phyloP scores from a whole-genome alignment of 2,113 vertebrate species.

The Oophaga pumilio region DNA sequence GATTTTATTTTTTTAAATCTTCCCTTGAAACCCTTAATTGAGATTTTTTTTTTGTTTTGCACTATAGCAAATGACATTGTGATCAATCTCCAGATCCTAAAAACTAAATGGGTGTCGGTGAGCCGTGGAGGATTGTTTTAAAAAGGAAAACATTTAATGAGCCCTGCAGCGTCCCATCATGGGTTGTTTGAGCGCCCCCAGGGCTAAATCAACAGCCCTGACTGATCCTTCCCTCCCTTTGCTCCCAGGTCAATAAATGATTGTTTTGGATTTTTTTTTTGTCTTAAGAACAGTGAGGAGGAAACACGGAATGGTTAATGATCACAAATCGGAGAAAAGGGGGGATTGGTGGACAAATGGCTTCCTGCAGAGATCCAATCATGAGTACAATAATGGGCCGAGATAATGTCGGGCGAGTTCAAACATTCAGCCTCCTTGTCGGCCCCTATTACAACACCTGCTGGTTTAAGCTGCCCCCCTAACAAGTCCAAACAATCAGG shows the following conservation, averaged over 20 bases:
- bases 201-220: constrained; percentile 68
- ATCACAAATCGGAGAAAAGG: constrained; percentile 64
- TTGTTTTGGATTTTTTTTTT: constrained; percentile 58
- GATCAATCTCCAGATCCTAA: constrained; percentile 29
- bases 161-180: constrained; percentile 60
- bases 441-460: constrained; percentile 72
- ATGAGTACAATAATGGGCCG: constrained; percentile 63
- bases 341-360: constrained; percentile 58
- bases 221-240: constrained; percentile 66
- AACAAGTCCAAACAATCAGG: constrained; percentile 66
- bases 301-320: constrained; percentile 70
- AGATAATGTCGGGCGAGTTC: constrained; percentile 61
- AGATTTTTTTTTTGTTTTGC: not conserved
- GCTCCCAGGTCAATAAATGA: constrained; percentile 66
- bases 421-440: constrained; percentile 67
- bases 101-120: constrained; percentile 58
- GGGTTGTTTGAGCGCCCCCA: constrained; percentile 65
- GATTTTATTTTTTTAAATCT: not conserved
- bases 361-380: constrained; percentile 68
- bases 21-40: not conserved
- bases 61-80: constrained; percentile 53
- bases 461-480: constrained; percentile 69
- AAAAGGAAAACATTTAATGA: constrained; percentile 62
- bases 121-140: constrained; percentile 53
- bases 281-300: constrained; percentile 56